Conservation (phyloP, 2,113 vertebrate species). For the Amblyopsis rosae region DNA sequence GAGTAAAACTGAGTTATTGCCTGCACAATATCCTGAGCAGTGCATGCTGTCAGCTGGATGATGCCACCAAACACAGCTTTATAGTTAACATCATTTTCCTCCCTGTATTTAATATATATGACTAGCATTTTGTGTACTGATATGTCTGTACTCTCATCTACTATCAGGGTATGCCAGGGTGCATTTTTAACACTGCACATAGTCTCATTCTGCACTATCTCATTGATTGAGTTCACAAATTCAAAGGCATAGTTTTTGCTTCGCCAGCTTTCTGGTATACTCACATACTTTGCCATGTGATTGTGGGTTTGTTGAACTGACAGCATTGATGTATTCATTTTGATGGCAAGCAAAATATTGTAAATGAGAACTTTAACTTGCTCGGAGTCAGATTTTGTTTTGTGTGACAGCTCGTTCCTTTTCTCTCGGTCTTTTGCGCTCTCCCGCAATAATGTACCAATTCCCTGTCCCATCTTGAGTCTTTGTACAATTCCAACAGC, state of each 20-base stretch:
- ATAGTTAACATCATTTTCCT: neutral
- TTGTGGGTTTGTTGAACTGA: constrained; percentile 5
- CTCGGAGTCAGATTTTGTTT: neutral
- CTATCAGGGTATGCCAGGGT: neutral
- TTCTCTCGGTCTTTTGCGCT: neutral
- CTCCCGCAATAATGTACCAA: neutral
- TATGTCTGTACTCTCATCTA: constrained; percentile 28
- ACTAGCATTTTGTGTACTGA: neutral
- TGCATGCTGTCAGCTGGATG: neutral
- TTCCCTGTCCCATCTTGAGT: neutral
- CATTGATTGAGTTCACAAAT: constrained; percentile 8
- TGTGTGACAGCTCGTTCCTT: neutral
- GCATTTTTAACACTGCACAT: neutral
- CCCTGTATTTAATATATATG: neutral
- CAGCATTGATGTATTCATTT: neutral
- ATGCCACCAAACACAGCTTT: constrained; percentile 15
- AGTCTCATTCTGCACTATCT: neutral
- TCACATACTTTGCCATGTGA: constrained; percentile 13
- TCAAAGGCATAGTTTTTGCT: constrained; percentile 3
- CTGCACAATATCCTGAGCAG: neutral
- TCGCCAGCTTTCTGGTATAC: neutral
- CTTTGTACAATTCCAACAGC: no score
- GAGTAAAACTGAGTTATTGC: constrained; percentile 21
- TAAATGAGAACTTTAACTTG: neutral
- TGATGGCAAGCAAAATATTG: neutral